Conservation (phyloP, 2,888 invertebrate species). For the Tiphia femorata region DNA sequence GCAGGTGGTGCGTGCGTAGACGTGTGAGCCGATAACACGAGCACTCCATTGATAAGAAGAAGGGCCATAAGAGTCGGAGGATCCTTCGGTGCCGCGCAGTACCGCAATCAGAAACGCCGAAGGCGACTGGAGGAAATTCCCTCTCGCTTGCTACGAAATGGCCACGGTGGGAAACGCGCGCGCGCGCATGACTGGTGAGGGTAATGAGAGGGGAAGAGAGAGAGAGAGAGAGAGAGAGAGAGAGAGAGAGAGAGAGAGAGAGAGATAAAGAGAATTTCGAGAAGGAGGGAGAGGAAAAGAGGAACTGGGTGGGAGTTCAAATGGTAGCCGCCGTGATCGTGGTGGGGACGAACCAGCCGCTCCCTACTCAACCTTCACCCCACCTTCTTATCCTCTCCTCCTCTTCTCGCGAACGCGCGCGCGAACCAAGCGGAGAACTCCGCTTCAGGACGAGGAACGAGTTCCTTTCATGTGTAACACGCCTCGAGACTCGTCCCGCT, state of each 20-base stretch:
- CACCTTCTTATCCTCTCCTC: too few species aligned
- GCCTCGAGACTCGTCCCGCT: too few species aligned
- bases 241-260: constrained; percentile 8
- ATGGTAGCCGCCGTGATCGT: too few species aligned
- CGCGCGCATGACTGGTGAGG: constrained; percentile 18
- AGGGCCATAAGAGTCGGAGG: constrained; percentile 32
- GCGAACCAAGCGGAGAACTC: constrained; percentile 1
- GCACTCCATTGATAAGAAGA: constrained; percentile 49
- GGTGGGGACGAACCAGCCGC: too few species aligned
- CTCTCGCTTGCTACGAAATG: constrained; percentile 17
- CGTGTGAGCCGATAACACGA: constrained; percentile 40
- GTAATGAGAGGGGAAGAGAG: constrained; percentile 11
- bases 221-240: constrained; percentile 1
- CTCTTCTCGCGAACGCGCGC: too few species aligned
- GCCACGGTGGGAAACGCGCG: neutral
- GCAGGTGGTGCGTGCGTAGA: constrained; percentile 49
- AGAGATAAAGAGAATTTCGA: neutral
- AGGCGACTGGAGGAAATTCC: constrained; percentile 50
- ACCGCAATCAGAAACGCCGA: constrained; percentile 49
- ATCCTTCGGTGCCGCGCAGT: constrained; percentile 45
- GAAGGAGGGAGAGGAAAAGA: neutral
- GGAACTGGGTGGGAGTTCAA: too few species aligned
- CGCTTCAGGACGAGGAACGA: too few species aligned
- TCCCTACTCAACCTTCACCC: too few species aligned
- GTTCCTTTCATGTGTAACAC: too few species aligned